These are phyloP conservation scores for Amphilophus citrinellus DNA, from an alignment of 2,113 vertebrate species.

Conservation along the genomic window DNA sequence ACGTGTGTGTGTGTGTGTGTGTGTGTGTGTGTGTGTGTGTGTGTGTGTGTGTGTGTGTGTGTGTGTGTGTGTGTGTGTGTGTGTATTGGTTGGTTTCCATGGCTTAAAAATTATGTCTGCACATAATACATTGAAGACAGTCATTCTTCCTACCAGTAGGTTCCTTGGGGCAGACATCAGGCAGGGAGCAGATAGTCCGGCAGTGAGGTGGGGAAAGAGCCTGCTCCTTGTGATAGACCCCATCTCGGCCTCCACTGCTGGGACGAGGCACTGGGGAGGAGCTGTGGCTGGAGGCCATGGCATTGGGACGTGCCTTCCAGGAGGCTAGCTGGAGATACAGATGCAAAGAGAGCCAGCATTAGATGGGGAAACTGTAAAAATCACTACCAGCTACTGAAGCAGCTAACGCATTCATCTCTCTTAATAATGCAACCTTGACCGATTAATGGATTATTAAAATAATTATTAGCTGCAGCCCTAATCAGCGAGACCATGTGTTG, in stretches of 20 bases:
- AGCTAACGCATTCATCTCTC: not conserved
- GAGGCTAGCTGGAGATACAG: slow-evolving; percentile 76
- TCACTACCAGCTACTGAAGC: too few relatives aligned
- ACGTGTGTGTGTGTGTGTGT: too few relatives aligned
- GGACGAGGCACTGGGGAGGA: slow-evolving; percentile 91
- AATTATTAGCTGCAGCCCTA: too few relatives aligned
- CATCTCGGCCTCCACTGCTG: slow-evolving; percentile 84
- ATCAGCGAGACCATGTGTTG: too few relatives aligned
- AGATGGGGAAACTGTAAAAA: not conserved
- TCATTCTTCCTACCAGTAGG: slow-evolving; percentile 84
- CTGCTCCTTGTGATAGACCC: slow-evolving; percentile 89
- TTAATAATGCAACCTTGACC: too few relatives aligned
- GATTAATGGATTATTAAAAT: too few relatives aligned
- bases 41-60: too few relatives aligned
- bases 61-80: not conserved
- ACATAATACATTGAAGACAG: fast-evolving
- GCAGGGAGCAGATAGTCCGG: slow-evolving; percentile 86
- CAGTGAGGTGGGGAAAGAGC: slow-evolving; percentile 80
- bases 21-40: too few relatives aligned
- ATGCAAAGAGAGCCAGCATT: not conserved
- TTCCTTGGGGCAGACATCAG: slow-evolving; percentile 97
- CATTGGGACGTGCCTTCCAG: slow-evolving; percentile 86
- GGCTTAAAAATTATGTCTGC: not conserved
- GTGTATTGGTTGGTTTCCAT: not conserved
- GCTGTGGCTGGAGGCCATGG: slow-evolving; percentile 95